phyloP scores from a whole-genome alignment of 2,113 vertebrate genomes.

The Ascaphus truei region DNA sequence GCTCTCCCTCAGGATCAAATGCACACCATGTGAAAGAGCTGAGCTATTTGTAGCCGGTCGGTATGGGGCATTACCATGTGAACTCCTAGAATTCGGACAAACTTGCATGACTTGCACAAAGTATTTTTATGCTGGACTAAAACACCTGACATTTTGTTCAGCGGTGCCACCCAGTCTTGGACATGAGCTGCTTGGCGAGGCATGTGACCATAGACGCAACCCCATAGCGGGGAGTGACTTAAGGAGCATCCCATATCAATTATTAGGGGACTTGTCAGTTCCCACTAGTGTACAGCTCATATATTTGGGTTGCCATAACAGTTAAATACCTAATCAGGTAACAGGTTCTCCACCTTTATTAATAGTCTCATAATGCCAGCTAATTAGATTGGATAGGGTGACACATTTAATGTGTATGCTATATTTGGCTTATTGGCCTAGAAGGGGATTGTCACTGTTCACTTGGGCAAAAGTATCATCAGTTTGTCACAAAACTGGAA shows the following conservation, averaged over 20 bases:
- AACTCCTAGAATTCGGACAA: constrained; percentile 16
- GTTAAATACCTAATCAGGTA: no score
- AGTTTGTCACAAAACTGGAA: no score
- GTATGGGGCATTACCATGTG: constrained; percentile 19
- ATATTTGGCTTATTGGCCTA: no score
- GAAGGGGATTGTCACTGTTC: no score
- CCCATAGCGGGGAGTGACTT: background rate
- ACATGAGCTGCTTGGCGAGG: background rate
- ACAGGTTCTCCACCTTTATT: no score
- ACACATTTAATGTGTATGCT: no score
- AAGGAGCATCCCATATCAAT: background rate
- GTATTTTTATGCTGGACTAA: constrained; percentile 22
- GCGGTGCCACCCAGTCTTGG: constrained; percentile 8
- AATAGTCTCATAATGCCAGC: no score
- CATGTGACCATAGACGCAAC: background rate
- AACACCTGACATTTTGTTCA: background rate
- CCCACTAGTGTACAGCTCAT: no score
- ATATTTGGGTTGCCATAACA: no score
- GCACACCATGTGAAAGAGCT: constrained; percentile 13
- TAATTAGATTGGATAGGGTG: no score
- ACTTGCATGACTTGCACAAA: constrained; percentile 14
- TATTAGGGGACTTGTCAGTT: background rate
- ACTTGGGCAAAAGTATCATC: no score
- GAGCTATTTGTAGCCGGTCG: constrained; percentile 22
- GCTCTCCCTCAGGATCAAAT: background rate